Evolutionary conservation across 2,113 vertebrate species (phyloP), one percentile per base, ranked within the genome.

Genomic region (Sisor rabdophorus): DNA sequence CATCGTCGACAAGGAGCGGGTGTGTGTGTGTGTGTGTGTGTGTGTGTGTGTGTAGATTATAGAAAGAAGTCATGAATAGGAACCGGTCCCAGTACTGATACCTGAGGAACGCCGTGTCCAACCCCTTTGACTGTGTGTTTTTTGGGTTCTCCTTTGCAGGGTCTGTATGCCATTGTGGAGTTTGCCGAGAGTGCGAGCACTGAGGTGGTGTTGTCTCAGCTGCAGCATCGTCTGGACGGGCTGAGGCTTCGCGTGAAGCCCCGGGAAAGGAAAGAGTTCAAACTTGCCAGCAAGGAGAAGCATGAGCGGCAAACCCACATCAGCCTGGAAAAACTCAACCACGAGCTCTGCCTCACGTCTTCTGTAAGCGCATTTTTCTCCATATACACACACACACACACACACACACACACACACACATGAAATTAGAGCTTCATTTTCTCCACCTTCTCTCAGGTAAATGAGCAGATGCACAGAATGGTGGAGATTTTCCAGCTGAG

Each of bases 1-100:
- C 3, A 93, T 97, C 83, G 91, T 96, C 92, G 96, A 98, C 76
- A 98, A 98, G 85, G 92, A 96, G 68, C 93, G 93, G 93, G 95
- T 97, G 6, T 47, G 76, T 72, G n/a, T 47, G 54, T 16, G 32
- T 32, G 58, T 72, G n/a, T 61, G 68, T 63, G 47, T 24, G 22
- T 15, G 55, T 26, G 24, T 15, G 22, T 26, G 22, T 26, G 12
- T 26, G 55, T 58, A 36, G 32, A 36, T 36, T 2, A 2, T 36
- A 44, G 40, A 10, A 44, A 11, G n/a, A 12, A 3, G n/a, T 56
- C 54, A 24, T 56, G 22, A 58, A 26, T 26, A 58, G 6, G 12
- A 58, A 58, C n/a, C 13, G 22, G 11, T 58, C 55, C 24, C 55
- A 26, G 11, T 26, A 7, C 55, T 15, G 55, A 24, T 24, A 44